Evolutionary conservation across 2,797 vertebrate genomes (phyloP).

Genomic region (Microtus obscurus): DNA sequence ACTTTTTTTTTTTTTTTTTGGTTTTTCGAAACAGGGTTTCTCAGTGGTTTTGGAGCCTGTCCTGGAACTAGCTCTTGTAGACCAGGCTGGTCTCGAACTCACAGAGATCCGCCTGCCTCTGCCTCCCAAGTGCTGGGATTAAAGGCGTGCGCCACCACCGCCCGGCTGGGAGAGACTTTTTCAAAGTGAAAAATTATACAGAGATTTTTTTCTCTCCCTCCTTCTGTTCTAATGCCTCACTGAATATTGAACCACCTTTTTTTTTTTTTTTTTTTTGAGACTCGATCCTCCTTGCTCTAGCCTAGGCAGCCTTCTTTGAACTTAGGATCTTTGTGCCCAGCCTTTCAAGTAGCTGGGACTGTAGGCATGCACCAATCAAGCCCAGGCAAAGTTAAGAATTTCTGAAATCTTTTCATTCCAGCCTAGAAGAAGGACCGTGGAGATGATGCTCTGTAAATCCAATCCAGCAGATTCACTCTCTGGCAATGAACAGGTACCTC

Average conservation of each 20-base stretch:
- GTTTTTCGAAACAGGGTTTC: too few relatives aligned
- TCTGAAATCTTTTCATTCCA: conserved; percentile 63
- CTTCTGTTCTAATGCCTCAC: not conserved
- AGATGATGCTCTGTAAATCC: conserved; percentile 49
- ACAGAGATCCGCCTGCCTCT: too few relatives aligned
- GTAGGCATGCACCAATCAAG: not conserved
- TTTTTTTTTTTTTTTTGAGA: not conserved
- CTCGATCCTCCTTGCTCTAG: not conserved
- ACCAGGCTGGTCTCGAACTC: too few relatives aligned
- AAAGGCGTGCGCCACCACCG: too few relatives aligned
- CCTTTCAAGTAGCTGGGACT: not conserved
- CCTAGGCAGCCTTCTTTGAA: not conserved
- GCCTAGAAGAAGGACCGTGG: conserved; percentile 41
- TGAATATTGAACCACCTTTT: not conserved
- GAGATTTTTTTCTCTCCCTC: not conserved
- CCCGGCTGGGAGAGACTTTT: not conserved
- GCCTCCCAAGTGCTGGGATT: too few relatives aligned
- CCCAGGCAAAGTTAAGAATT: conserved; percentile 58
- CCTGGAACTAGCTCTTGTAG: too few relatives aligned
- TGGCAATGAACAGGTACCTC: conserved; percentile 20
- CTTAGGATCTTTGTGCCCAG: not conserved
- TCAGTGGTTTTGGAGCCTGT: too few relatives aligned
- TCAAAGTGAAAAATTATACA: conserved; percentile 40
- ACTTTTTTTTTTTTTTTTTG: too few relatives aligned
- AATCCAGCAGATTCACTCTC: not conserved